phyloP scores from a whole-genome alignment of 2,888 invertebrate species.

The Drosophila stalkeri region DNA sequence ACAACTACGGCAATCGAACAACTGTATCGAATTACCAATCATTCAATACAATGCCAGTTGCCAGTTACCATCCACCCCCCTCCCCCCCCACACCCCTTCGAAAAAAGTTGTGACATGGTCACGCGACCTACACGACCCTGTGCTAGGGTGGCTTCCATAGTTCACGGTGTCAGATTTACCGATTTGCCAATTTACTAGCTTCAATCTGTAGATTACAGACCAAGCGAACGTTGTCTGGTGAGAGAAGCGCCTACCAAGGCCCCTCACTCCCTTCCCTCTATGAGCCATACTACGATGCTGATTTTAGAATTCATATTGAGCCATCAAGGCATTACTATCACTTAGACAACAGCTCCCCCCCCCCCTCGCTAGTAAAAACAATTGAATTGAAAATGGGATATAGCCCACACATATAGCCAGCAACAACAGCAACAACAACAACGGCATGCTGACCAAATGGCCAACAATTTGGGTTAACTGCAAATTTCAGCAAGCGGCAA shows the following conservation, averaged over 20 bases:
- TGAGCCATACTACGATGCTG: constrained; percentile 14
- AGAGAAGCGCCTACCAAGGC: constrained; percentile 3
- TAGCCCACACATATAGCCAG: constrained; percentile 37
- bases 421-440: constrained; percentile 39
- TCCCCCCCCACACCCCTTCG: background rate
- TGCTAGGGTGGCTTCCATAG: constrained; percentile 41
- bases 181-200: constrained; percentile 43
- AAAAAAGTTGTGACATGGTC: constrained; percentile 65
- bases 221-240: constrained; percentile 4
- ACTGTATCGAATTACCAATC: constrained; percentile 82
- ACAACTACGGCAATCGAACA: constrained; percentile 64
- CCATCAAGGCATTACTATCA: constrained; percentile 71
- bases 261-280: background rate
- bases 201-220: constrained; percentile 45
- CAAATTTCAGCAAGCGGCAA: constrained; percentile 69
- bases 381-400: constrained; percentile 72
- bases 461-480: constrained; percentile 80
- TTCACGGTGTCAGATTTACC: constrained; percentile 61
- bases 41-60: constrained; percentile 64
- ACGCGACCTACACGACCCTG: constrained; percentile 53
- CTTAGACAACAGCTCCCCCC: constrained; percentile 54
- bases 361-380: constrained; percentile 52
- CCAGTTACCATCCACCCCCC: constrained; percentile 11
- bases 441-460: constrained; percentile 76
- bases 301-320: constrained; percentile 65